phyloP scores from a whole-genome alignment of 92 coral and sea anemone species.

The Paramuricea clavata region DNA sequence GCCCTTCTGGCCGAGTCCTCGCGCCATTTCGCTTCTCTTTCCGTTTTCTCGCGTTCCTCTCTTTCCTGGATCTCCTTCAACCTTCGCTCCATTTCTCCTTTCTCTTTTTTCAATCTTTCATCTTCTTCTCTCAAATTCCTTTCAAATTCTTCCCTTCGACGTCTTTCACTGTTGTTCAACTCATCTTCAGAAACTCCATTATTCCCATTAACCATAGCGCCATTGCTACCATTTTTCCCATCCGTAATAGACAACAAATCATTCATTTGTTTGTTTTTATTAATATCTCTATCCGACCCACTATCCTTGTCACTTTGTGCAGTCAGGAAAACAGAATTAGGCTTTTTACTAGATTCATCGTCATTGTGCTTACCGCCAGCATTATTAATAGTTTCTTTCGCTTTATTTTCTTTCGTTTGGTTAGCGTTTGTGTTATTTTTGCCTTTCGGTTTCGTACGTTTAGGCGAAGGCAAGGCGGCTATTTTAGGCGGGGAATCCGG shows the following conservation, averaged over 20 bases:
- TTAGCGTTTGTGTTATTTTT: constrained; percentile 19
- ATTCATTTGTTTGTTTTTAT: constrained; percentile 7
- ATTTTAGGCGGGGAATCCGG: constrained; percentile 49
- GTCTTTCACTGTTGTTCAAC: constrained; percentile 69
- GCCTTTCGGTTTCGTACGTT: constrained; percentile 35
- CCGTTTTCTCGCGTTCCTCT: constrained; percentile 61
- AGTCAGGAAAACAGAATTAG: constrained; percentile 30
- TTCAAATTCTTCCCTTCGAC: constrained; percentile 58
- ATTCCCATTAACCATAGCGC: constrained; percentile 17
- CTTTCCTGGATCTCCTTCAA: constrained; percentile 70
- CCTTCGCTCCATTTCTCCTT: constrained; percentile 54
- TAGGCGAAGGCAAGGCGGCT: constrained; percentile 48
- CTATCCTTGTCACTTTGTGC: constrained; percentile 38
- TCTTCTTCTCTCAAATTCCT: constrained; percentile 64
- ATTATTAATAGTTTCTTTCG: constrained; percentile 8
- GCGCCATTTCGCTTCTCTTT: constrained; percentile 72
- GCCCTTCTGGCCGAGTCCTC: constrained; percentile 71
- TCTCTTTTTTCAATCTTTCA: constrained; percentile 63
- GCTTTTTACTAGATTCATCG: constrained; percentile 17
- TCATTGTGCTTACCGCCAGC: constrained; percentile 19
- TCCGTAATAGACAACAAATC: constrained; percentile 39
- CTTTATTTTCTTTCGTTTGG: constrained; percentile 60
- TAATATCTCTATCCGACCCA: constrained; percentile 31
- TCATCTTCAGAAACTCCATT: constrained; percentile 64
- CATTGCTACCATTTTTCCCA: constrained; percentile 9